Base-by-base conservation (phyloP, 2,113 vertebrate genomes). In the Kryptolebias marmoratus region DNA sequence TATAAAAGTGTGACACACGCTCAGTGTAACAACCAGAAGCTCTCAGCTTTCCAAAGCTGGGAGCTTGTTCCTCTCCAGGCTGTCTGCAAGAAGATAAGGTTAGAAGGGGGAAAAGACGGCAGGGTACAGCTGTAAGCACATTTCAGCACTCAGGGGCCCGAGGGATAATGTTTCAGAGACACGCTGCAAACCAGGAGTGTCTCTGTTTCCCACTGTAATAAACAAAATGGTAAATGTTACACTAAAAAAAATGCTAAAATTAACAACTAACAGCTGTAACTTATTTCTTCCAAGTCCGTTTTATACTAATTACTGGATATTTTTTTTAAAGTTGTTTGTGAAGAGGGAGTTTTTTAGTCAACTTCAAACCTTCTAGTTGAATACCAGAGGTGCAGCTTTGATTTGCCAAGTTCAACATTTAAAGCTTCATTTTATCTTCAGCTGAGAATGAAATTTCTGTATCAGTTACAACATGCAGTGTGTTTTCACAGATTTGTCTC, bases 41-140 rank as follows among this genome's bases (percentile, higher is more conserved):
- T 71, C 52, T 70, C 54, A 28, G 48, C 32, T 52, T 73, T 66
- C 54, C 64, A 63, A 48, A 16, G 71, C 58, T 74, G 78, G 13
- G 32, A 69, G 18, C 64, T 57, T 42, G 8, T 44, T 2, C 54
- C 47, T 52, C 52, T 27, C 2, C 16, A 8, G 50, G 66, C 73
- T 16, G 50, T 60, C 68, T 54, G 67, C 73, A 61, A 60, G 61
- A 65, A 75, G 73, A 81, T 75, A 87, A 83, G 88, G 91, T 83
- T 78, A 86, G 64, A 65, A 65, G 82, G 76, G 75, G 77, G 42
- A 54, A 73, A 65, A 75, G 80, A 85, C 70, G 59, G 44, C 71
- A 72, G 75, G 75, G 89, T 82, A 87, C 76, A 82, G 76, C 67
- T 87, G 91, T 91, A 91, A 93, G 91, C 91, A 92, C 89, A 92